phyloP scores from a whole-genome alignment of 2,797 vertebrate genomes.

The Orientallactaga sibirica region DNA sequence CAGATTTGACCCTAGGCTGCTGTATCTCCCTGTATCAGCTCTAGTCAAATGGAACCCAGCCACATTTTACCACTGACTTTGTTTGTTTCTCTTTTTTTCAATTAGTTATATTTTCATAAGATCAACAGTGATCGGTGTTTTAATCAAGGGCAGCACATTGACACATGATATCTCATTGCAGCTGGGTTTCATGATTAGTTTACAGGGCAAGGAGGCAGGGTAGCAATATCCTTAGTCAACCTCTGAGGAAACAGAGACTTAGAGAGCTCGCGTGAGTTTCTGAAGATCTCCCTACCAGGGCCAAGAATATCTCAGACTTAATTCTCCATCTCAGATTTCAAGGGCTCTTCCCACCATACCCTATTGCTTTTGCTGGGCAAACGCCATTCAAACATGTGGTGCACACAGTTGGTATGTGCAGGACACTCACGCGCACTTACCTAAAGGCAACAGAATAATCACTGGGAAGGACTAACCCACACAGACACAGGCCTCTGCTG shows the following conservation, averaged over 20 bases:
- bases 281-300: not conserved
- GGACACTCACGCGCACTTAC: not conserved
- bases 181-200: not conserved
- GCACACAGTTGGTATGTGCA: not conserved
- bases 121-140: not conserved
- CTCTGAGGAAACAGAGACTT: not conserved
- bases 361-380: not conserved
- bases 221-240: not conserved
- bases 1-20: not conserved
- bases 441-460: constrained; percentile 54
- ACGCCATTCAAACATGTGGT: too few species aligned
- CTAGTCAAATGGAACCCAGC: not conserved
- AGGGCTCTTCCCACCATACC: not conserved
- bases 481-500: not conserved
- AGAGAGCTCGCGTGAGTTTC: not conserved
- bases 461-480: constrained; percentile 50
- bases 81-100: not conserved
- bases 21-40: not conserved
- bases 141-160: not conserved
- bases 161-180: not conserved
- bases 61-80: not conserved
- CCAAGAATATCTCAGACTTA: not conserved
- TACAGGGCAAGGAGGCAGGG: not conserved
- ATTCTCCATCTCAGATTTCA: not conserved
- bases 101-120: constrained; percentile 2